Percentiles rank a stretch among this genome's conserved stretches.
Evolutionary conservation across 53 echinoderm and acorn worm species (phyloP).

Genomic region (Echinarachnius parma): DNA sequence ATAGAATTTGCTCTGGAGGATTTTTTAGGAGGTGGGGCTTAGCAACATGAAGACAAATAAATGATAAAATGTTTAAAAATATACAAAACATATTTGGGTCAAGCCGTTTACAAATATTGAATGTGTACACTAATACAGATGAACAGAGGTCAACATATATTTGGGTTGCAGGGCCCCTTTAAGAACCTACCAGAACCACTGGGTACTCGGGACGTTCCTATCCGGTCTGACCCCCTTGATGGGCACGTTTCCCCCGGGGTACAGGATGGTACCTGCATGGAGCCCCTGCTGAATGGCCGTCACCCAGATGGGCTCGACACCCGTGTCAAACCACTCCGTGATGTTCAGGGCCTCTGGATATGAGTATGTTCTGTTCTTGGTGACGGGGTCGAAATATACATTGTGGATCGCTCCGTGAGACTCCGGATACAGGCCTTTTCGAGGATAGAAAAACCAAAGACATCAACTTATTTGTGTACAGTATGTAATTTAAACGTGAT

Average conservation of each 20-base stretch:
- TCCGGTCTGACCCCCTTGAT: constrained; percentile 68
- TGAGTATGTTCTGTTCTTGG: constrained; percentile 40
- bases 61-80: too few species aligned
- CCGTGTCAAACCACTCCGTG: constrained; percentile 64
- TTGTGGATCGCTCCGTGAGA: constrained; percentile 86
- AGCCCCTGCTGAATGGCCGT: constrained; percentile 70
- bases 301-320: constrained; percentile 72
- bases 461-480: too few species aligned
- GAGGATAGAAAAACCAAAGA: too few species aligned
- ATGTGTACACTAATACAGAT: too few species aligned
- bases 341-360: constrained; percentile 33
- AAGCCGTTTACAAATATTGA: too few species aligned
- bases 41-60: too few species aligned
- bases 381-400: constrained; percentile 52
- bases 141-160: too few species aligned
- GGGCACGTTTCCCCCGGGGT: constrained; percentile 72
- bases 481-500: too few species aligned
- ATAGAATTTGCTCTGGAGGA: too few species aligned
- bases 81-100: too few species aligned
- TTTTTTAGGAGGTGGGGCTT: too few species aligned
- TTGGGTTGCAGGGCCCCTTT: too few species aligned
- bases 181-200: constrained; percentile 6
- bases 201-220: constrained; percentile 28
- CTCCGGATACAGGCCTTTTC: constrained; percentile 74
- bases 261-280: constrained; percentile 71